Base-by-base conservation (phyloP, 1,140 invertebrate genomes). In the Dysdera silvatica region DNA sequence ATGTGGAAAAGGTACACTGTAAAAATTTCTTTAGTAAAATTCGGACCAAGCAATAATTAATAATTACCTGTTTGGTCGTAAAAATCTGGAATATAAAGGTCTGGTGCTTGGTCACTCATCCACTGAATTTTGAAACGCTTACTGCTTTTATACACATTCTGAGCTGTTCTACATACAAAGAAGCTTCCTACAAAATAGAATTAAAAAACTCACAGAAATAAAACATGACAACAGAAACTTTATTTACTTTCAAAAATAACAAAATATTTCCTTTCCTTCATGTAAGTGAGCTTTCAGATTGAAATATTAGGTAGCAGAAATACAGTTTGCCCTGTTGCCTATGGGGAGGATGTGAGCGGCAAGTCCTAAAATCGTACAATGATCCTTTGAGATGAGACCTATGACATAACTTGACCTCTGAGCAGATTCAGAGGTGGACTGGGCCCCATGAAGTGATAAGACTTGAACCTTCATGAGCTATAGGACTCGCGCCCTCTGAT, bases 91-190 rank as follows among this genome's bases (percentile, higher is more conserved):
- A 85, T 87, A 78, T 92, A 95, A 18, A 87, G 82, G 74, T 88
- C 83, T 3, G 84, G 83, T 4, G 79, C 75, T 52, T 75, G 70
- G 54, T 82, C 80, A 59, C 77, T 87, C 32, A 93, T 76, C 91
- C 91, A 95, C 70, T 89, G 84, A 71, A 95, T 93, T 71, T 85
- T 85, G 71, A 94, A 91, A 73, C 85, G 85, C 56, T 83, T 81
- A 57, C 84, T 85, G 16, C 83, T 84, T 74, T 87, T 88, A 74
- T 89, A 92, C 55, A 95, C 87, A 78, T 94, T 93, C 79, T 94
- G 90, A 76, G 87, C 83, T 4, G 89, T 84, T 77, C 92, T 89
- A 74, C 91, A 95, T 40, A 95, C 82, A 74, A 89, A 95, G 77
- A 94, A 94, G 45, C 87, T 84, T 43, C 87, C 88, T 77, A 89